Evolutionary conservation across 2,888 invertebrate genomes (phyloP).

Genomic region (Lepidocyrtoides sp.): DNA sequence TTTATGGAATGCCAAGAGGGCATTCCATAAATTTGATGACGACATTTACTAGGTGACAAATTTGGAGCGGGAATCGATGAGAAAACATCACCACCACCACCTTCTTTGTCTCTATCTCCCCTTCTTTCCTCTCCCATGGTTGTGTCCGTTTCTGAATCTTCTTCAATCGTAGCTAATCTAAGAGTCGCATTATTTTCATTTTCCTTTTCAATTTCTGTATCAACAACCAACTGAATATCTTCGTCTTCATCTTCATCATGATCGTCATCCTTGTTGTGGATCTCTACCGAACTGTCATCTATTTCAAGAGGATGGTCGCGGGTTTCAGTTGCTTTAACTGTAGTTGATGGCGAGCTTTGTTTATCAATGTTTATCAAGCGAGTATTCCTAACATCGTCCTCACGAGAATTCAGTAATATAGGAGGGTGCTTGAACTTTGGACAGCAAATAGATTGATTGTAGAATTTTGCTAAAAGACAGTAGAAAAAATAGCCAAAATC

Average conservation of each 20-base stretch:
- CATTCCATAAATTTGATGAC: conserved; percentile 65
- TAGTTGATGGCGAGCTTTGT: neutral
- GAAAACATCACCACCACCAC: neutral
- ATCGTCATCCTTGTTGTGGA: neutral
- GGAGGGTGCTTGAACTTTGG: conserved; percentile 73
- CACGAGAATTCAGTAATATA: neutral
- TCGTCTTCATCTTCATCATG: neutral
- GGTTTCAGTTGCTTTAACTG: too few relatives aligned
- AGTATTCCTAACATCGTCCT: conserved; percentile 39
- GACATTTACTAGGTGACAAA: conserved; percentile 55
- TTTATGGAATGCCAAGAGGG: conserved; percentile 81
- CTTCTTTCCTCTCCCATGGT: neutral
- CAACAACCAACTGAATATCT: neutral
- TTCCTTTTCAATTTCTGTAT: neutral
- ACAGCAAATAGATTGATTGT: conserved; percentile 79
- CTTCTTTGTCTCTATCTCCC: conserved; percentile 39
- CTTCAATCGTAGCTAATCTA: neutral
- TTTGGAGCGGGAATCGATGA: conserved; percentile 16
- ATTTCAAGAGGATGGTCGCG: neutral
- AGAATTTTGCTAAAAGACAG: conserved; percentile 63
- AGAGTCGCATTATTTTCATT: neutral
- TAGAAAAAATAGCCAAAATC: neutral
- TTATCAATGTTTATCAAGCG: conserved; percentile 9
- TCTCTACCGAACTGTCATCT: conserved; percentile 56
- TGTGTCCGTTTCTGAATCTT: neutral